Evolutionary conservation across 2,797 vertebrate genomes (phyloP).

Genomic region (Rhynchotus rufescens): DNA sequence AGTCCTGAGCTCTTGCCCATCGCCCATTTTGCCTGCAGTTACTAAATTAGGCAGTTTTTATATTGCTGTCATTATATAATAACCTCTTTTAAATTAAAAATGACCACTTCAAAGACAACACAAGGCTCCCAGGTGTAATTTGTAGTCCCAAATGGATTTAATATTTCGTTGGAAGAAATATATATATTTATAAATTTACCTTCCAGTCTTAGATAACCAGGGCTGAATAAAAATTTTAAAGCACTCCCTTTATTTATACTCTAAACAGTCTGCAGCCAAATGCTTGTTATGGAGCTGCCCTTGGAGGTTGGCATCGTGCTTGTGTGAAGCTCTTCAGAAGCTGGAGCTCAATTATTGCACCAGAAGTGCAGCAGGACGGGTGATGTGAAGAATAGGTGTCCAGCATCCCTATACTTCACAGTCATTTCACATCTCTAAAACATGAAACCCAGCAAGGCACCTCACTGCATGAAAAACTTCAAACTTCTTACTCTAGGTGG

Average conservation of each 20-base stretch:
- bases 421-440: neutral
- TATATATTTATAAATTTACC: neutral
- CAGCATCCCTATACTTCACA: rapidly evolving
- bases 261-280: neutral
- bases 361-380: neutral
- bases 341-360: neutral
- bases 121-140: neutral
- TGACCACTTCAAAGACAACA: neutral
- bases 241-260: neutral
- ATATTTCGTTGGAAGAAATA: neutral
- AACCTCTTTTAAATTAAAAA: neutral
- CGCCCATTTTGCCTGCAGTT: neutral
- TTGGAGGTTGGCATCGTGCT: neutral
- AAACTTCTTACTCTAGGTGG: neutral
- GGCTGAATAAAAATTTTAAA: neutral
- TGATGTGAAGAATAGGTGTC: neutral
- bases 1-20: neutral
- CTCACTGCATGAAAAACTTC: neutral
- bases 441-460: neutral
- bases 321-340: neutral
- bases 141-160: neutral
- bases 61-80: neutral
- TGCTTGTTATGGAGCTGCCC: neutral
- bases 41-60: neutral
- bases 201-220: neutral